A percentile compares a stretch with the other conserved stretches of the same genome.
Conservation (phyloP, 2,797 vertebrate genomes). For the Chromobotia macracanthus region DNA sequence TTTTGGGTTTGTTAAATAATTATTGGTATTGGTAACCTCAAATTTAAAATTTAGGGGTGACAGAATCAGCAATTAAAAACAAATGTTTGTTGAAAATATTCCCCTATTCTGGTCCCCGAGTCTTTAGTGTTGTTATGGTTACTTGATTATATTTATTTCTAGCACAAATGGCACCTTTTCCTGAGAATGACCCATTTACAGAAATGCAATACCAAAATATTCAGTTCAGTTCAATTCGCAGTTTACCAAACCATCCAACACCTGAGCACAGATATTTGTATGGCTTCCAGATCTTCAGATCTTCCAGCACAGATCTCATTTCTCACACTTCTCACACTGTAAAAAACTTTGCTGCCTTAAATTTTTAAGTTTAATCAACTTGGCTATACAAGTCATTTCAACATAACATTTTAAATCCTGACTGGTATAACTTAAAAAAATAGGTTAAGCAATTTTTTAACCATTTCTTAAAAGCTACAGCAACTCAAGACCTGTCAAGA, state of each 20-base stretch:
- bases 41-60: not conserved
- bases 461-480: too few relatives aligned
- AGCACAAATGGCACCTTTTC: not conserved
- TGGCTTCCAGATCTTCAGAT: conserved; percentile 30
- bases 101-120: too few relatives aligned
- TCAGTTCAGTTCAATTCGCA: not conserved
- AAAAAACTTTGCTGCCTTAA: too few relatives aligned
- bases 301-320: conserved; percentile 2
- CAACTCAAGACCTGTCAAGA: too few relatives aligned
- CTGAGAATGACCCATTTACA: conserved; percentile 1
- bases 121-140: not conserved
- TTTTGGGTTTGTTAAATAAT: not conserved
- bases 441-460: too few relatives aligned
- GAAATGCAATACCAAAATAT: not conserved
- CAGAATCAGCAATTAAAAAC: not conserved
- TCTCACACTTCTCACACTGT: too few relatives aligned
- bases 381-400: too few relatives aligned
- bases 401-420: too few relatives aligned
- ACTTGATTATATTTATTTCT: not conserved
- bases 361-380: too few relatives aligned
- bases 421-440: too few relatives aligned
- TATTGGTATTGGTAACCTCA: too few relatives aligned
- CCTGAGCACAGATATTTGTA: conserved; percentile 21
- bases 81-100: too few relatives aligned
- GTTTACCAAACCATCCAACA: conserved; percentile 27